Evolutionary conservation across 2,113 vertebrate species (phyloP).

Genomic region (Petaurus breviceps): DNA sequence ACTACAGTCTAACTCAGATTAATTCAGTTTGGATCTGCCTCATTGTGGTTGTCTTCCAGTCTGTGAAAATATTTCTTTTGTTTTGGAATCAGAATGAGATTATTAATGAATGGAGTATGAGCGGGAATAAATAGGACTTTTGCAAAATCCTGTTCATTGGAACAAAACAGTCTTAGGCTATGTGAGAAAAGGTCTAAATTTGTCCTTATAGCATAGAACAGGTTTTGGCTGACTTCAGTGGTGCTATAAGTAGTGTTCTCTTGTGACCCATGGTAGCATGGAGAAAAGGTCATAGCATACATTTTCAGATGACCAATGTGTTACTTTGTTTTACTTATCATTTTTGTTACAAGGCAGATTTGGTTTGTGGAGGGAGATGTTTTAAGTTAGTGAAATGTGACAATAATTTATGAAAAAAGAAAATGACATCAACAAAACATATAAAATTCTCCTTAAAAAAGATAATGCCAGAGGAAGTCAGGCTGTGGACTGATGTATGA

Average conservation of each 20-base stretch:
- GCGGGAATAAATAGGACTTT: conserved; percentile 27
- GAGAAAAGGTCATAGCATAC: background rate
- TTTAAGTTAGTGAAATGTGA: background rate
- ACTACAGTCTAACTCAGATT: background rate
- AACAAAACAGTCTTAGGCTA: background rate
- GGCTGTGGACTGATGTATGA: background rate
- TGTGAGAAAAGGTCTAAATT: background rate
- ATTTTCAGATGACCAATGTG: background rate
- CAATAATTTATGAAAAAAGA: background rate
- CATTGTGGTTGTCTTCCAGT: background rate
- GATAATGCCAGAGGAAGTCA: background rate
- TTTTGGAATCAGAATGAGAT: conserved; percentile 26
- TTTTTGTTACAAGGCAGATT: background rate
- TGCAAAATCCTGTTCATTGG: background rate
- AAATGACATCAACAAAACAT: background rate
- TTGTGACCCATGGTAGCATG: background rate
- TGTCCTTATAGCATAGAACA: conserved; percentile 10
- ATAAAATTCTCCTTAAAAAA: background rate
- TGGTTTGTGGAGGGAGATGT: background rate
- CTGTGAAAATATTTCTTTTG: conserved; percentile 15
- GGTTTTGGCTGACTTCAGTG: background rate
- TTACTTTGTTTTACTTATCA: background rate
- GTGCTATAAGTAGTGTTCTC: background rate
- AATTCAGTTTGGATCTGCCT: background rate
- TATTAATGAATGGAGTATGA: conserved; percentile 42